Conservation (phyloP, 2,888 invertebrate species). For the Nipponacmea schrenckii region DNA sequence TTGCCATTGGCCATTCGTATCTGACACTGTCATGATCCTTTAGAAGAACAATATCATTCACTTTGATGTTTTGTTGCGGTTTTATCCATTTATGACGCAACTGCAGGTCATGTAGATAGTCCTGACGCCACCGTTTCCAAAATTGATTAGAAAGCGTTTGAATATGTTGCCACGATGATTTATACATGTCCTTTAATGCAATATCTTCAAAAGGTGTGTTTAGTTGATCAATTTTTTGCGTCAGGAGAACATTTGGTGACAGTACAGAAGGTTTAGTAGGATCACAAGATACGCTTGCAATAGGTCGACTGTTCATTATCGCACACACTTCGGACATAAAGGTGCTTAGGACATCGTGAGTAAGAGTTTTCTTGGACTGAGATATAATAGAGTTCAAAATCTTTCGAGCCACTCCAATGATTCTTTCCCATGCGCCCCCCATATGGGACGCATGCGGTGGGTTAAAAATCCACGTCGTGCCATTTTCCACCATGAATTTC, state of each 20-base stretch:
- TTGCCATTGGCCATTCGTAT: conserved; percentile 26
- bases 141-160: conserved; percentile 29
- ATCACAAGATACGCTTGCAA: too few species aligned
- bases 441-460: conserved; percentile 33
- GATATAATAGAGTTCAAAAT: conserved; percentile 31
- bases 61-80: conserved; percentile 6
- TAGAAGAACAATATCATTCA: conserved; percentile 27
- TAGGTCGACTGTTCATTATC: conserved; percentile 31
- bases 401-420: conserved; percentile 28
- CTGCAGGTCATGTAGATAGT: conserved; percentile 18
- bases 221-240: too few species aligned
- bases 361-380: conserved; percentile 17
- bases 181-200: conserved; percentile 24
- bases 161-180: conserved; percentile 29
- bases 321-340: conserved; percentile 32
- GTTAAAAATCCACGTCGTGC: conserved; percentile 36
- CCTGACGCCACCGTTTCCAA: conserved; percentile 29
- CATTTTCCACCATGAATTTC: too few species aligned
- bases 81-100: conserved; percentile 14
- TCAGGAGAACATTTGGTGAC: too few species aligned
- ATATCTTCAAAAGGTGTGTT: too few species aligned
- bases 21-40: conserved; percentile 21
- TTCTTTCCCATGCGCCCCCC: conserved; percentile 30
- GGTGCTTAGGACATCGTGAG: conserved; percentile 31
- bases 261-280: too few species aligned